phyloP scores from a whole-genome alignment of 1,140 invertebrate genomes.

The Heterodera carotae region DNA sequence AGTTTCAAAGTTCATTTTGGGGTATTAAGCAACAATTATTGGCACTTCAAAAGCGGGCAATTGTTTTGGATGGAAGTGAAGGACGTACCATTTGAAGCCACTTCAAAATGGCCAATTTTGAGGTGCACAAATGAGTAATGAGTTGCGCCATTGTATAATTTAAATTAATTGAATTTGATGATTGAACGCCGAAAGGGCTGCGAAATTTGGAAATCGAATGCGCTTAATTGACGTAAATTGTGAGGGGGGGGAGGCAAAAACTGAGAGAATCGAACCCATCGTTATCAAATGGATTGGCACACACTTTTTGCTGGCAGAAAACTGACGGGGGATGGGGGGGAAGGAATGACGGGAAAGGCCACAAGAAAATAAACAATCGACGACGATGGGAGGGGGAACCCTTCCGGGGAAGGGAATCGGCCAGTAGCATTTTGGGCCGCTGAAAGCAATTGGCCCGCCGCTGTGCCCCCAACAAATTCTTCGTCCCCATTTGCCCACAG shows the following conservation, averaged over 20 bases:
- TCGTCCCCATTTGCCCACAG: not conserved
- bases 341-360: not conserved
- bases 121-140: slow-evolving; percentile 36
- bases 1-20: too few relatives aligned
- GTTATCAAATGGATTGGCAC: slow-evolving; percentile 7
- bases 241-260: not conserved
- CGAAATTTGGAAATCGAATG: not conserved
- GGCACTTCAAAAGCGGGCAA: not conserved
- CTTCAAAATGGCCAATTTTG: slow-evolving; percentile 42
- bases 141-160: slow-evolving; percentile 18
- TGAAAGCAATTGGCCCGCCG: not conserved
- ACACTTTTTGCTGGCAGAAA: not conserved
- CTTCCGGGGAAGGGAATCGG: not conserved
- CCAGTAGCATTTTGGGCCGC: too few relatives aligned
- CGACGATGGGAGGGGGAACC: not conserved
- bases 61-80: not conserved
- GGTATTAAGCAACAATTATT: too few relatives aligned
- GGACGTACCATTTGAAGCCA: slow-evolving; percentile 46
- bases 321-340: not conserved
- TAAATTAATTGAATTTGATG: too few relatives aligned
- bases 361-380: slow-evolving; percentile 32
- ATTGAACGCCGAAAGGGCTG: not conserved
- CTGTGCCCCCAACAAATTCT: not conserved
- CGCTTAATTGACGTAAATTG: not conserved
- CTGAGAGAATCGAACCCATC: not conserved